Evolutionary conservation across 2,888 invertebrate genomes (phyloP).

Genomic region (Tillus elongatus): DNA sequence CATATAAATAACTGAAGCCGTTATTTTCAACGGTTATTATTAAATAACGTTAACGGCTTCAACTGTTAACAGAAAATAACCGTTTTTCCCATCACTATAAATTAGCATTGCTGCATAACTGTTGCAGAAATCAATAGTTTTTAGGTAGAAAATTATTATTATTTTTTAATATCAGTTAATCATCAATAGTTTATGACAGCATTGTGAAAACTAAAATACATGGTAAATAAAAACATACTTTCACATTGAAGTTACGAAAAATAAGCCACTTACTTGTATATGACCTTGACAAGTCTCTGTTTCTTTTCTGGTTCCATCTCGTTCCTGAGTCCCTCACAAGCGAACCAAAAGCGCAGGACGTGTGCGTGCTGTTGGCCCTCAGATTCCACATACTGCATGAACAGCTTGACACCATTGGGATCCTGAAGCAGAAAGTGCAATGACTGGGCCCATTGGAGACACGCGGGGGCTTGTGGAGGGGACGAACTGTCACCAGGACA

Average conservation of each 20-base stretch:
- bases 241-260: not conserved
- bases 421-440: slow-evolving; percentile 79
- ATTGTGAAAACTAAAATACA: too few relatives aligned
- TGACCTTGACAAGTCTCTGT: slow-evolving; percentile 69
- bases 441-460: slow-evolving; percentile 82
- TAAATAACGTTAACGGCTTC: too few relatives aligned
- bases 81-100: too few relatives aligned
- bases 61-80: too few relatives aligned
- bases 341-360: slow-evolving; percentile 88
- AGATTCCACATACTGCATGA: slow-evolving; percentile 71
- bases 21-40: too few relatives aligned
- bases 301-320: slow-evolving; percentile 64
- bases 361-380: slow-evolving; percentile 72
- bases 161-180: too few relatives aligned
- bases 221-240: slow-evolving; percentile 3
- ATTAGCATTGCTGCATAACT: too few relatives aligned
- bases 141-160: too few relatives aligned
- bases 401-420: slow-evolving; percentile 80
- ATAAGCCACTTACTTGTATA: slow-evolving; percentile 57
- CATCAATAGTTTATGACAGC: too few relatives aligned
- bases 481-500: not conserved
- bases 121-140: too few relatives aligned
- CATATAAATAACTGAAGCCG: too few relatives aligned
- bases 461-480: slow-evolving; percentile 56
- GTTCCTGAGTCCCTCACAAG: slow-evolving; percentile 78